Percentiles rank a stretch among this genome's conserved stretches.
Evolutionary conservation across 2,888 invertebrate species (phyloP).

Genomic region (Apomyelois bistriatella): DNA sequence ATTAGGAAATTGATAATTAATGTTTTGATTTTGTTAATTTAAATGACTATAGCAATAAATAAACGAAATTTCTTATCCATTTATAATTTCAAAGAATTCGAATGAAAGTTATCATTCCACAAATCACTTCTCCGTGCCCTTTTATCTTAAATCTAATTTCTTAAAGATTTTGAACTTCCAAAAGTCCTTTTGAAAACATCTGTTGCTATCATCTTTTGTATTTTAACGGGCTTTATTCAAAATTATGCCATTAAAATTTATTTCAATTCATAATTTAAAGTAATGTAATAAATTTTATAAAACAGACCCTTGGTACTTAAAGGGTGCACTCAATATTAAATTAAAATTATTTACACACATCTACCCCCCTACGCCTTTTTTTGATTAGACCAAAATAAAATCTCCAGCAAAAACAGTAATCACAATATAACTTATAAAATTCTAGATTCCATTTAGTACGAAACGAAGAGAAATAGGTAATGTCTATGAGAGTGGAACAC

Average conservation of each 20-base stretch:
- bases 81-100: background rate
- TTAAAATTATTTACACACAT: background rate
- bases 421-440: background rate
- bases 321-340: background rate
- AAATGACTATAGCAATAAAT: too few relatives aligned
- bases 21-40: too few relatives aligned
- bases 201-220: conserved; percentile 1
- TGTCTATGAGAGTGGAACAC: conserved; percentile 9
- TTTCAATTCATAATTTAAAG: background rate
- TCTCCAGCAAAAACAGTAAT: background rate
- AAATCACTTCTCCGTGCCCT: background rate
- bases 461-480: conserved; percentile 7
- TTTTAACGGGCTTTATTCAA: conserved; percentile 1
- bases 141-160: conserved; percentile 6
- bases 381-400: too few relatives aligned
- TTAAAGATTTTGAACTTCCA: conserved; percentile 2
- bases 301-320: background rate
- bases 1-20: too few relatives aligned
- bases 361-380: background rate
- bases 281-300: conserved; percentile 7
- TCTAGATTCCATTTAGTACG: background rate
- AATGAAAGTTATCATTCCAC: background rate
- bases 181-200: conserved; percentile 6
- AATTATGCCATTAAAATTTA: conserved; percentile 7
- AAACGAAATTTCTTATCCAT: background rate